A percentile compares a stretch with the other conserved stretches of the same genome.
Evolutionary conservation across 1,140 invertebrate genomes (phyloP).

Genomic region (Idris sp.): DNA sequence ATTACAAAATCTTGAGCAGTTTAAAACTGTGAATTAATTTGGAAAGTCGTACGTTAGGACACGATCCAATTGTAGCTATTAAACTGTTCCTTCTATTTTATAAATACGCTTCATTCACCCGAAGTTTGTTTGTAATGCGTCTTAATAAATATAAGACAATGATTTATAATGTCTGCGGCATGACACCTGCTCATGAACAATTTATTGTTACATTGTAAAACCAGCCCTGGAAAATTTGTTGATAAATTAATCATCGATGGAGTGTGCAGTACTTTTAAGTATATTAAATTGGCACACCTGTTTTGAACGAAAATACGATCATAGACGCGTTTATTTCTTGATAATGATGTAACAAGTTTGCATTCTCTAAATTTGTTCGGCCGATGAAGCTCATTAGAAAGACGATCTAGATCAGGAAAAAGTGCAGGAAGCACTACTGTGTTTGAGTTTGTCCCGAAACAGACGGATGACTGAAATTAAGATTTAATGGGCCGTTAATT

Average conservation of each 20-base stretch:
- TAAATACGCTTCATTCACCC: constrained; percentile 43
- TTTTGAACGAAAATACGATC: background rate
- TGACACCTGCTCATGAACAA: constrained; percentile 33
- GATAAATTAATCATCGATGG: constrained; percentile 38
- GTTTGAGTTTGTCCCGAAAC: background rate
- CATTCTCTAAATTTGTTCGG: constrained; percentile 21
- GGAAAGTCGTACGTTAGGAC: too few relatives aligned
- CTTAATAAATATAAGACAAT: constrained; percentile 41
- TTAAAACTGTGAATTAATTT: too few relatives aligned
- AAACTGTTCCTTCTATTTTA: constrained; percentile 20
- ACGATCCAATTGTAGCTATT: constrained; percentile 31
- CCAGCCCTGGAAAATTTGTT: constrained; percentile 8
- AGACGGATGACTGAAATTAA: constrained; percentile 13
- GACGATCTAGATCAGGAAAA: constrained; percentile 3
- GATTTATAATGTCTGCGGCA: constrained; percentile 28
- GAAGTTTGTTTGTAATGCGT: constrained; percentile 36
- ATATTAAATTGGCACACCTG: too few relatives aligned
- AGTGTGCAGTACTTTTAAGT: too few relatives aligned
- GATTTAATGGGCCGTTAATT: constrained; percentile 18
- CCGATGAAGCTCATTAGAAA: constrained; percentile 21
- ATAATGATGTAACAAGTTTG: constrained; percentile 28
- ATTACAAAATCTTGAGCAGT: too few relatives aligned
- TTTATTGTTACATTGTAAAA: constrained; percentile 39
- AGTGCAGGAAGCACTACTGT: background rate
- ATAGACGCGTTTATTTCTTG: constrained; percentile 16